phyloP scores from a whole-genome alignment of 1,140 invertebrate genomes.

The Drosophila nigromelanica region DNA sequence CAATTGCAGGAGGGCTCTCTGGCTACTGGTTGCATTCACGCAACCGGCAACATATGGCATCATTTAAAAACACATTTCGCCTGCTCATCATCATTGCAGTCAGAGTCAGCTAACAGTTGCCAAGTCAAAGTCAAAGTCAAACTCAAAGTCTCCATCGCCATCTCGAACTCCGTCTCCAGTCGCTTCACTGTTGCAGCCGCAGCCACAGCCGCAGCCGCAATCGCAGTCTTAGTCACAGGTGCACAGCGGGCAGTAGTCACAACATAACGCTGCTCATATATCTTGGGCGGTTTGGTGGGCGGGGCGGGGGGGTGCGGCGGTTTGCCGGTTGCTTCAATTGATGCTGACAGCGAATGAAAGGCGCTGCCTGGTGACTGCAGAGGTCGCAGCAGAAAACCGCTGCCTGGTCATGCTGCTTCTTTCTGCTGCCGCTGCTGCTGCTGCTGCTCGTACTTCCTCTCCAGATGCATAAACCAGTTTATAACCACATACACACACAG shows the following conservation, averaged over 20 bases:
- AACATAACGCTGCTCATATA: slow-evolving; percentile 77
- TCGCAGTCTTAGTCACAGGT: slow-evolving; percentile 53
- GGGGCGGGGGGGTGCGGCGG: background rate
- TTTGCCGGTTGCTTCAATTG: slow-evolving; percentile 73
- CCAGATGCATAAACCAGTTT: slow-evolving; percentile 75
- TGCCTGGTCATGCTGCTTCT: slow-evolving; percentile 35
- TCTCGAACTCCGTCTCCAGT: background rate
- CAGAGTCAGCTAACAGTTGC: slow-evolving; percentile 12
- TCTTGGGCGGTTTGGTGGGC: slow-evolving; percentile 37
- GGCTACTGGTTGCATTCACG: slow-evolving; percentile 67
- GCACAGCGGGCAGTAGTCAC: slow-evolving; percentile 81
- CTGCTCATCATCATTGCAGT: slow-evolving; percentile 52
- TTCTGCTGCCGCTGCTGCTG: slow-evolving; percentile 15
- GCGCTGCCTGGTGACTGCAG: slow-evolving; percentile 40
- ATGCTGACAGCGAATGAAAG: slow-evolving; percentile 82
- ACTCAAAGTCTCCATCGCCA: slow-evolving; percentile 25
- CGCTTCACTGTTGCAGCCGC: slow-evolving; percentile 10
- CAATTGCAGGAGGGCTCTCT: slow-evolving; percentile 30
- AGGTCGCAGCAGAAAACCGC: slow-evolving; percentile 34
- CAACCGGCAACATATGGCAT: slow-evolving; percentile 71
- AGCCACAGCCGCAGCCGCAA: slow-evolving; percentile 8
- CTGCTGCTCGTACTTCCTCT: slow-evolving; percentile 51
- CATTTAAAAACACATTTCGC: slow-evolving; percentile 78
- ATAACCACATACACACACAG: slow-evolving; percentile 39
- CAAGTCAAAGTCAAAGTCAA: slow-evolving; percentile 18